Evolutionary conservation across 2,888 invertebrate genomes (phyloP).

Genomic region (Cyrtodaria siliqua): DNA sequence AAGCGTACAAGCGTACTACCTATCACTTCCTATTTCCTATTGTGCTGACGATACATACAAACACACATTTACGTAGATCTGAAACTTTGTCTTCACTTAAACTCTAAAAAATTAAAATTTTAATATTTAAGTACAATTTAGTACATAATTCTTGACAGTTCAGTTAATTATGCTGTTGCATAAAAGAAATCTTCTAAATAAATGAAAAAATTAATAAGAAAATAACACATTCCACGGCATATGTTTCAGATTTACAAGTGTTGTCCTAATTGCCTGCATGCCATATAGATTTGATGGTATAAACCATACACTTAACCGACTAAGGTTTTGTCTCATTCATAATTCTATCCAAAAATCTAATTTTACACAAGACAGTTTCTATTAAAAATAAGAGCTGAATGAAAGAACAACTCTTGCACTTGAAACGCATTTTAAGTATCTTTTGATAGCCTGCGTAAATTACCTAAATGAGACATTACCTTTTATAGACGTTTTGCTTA

Average conservation of each 20-base stretch:
- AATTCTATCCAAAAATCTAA: too few species aligned
- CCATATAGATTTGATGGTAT: constrained; percentile 38
- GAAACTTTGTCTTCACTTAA: neutral
- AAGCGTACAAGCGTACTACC: constrained; percentile 45
- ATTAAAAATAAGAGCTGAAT: too few species aligned
- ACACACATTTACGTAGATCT: neutral
- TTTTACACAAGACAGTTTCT: too few species aligned
- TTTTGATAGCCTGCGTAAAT: too few species aligned
- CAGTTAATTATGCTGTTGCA: too few species aligned
- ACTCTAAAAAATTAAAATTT: neutral
- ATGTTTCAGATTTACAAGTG: neutral
- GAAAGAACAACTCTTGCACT: neutral
- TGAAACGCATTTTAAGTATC: neutral
- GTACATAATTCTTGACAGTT: too few species aligned
- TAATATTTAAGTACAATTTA: too few species aligned
- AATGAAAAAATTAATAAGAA: too few species aligned
- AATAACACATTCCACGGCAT: too few species aligned
- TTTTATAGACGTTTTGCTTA: constrained; percentile 12
- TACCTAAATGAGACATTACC: too few species aligned
- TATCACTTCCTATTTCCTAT: constrained; percentile 42
- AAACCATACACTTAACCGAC: constrained; percentile 4
- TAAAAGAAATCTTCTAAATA: too few species aligned
- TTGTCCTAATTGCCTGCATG: constrained; percentile 24
- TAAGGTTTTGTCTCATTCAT: constrained; percentile 6
- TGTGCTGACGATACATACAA: constrained; percentile 21